Evolutionary conservation across 53 echinoderm and acorn worm species (phyloP).

Genomic region (Holothuria leucospilota): DNA sequence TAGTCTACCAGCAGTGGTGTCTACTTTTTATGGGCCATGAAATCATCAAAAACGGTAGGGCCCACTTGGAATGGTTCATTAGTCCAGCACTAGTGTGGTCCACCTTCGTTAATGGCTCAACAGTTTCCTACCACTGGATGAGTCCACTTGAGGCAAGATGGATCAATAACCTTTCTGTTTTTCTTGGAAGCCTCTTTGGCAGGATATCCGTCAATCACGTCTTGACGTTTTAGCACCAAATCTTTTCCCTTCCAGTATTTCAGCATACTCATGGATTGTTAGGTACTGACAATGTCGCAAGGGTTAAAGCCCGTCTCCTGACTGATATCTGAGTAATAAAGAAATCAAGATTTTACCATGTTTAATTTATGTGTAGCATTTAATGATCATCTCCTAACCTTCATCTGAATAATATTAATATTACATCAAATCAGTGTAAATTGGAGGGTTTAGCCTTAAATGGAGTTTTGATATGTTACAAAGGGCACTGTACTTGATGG

Average conservation of each 20-base stretch:
- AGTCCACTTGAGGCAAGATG: conserved; percentile 87
- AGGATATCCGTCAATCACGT: conserved; percentile 87
- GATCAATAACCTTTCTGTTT: conserved; percentile 73
- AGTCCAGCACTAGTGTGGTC: too few relatives aligned
- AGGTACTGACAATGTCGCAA: conserved; percentile 97
- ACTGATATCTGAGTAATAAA: conserved; percentile 82
- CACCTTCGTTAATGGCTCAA: neutral
- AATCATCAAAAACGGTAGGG: too few relatives aligned
- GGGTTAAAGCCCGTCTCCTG: conserved; percentile 99
- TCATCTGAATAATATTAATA: too few relatives aligned
- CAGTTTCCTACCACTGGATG: conserved; percentile 63
- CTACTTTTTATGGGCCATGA: too few relatives aligned
- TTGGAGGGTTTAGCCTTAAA: too few relatives aligned
- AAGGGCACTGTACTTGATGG: too few relatives aligned
- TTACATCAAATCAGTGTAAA: too few relatives aligned
- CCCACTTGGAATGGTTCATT: too few relatives aligned
- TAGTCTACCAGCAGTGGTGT: too few relatives aligned
- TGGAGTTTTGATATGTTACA: too few relatives aligned
- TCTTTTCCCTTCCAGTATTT: conserved; percentile 99
- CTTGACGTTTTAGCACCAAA: conserved; percentile 98
- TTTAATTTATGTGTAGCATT: neutral
- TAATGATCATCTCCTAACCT: too few relatives aligned
- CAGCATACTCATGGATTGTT: conserved; percentile 97
- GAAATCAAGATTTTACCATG: neutral
- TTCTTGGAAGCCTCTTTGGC: conserved; percentile 62